Evolutionary conservation across 2,888 invertebrate species (phyloP), one percentile per base, ranked within the genome.

Genomic region (Leptinotarsa rubiginosa): DNA sequence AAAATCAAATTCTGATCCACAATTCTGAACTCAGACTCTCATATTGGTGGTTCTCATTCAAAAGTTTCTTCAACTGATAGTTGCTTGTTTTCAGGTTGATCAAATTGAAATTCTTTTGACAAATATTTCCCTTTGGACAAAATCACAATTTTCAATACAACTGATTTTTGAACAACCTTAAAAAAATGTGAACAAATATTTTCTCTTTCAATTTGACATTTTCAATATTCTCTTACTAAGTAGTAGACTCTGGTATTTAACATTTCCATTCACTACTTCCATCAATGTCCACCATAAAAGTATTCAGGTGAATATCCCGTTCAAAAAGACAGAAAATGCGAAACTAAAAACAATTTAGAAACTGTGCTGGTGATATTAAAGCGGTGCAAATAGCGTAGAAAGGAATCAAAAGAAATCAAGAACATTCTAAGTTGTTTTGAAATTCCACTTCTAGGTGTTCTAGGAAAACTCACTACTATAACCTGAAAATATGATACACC

Each of bases 291-390:
- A 16, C 59, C 59, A 49, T 25, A 54, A 62, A 41, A 41, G 12
- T 65, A 25, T 54, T 47, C 16, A 4, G 15, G 22, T 47, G 56
- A 47, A 31, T 72, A 64, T 25, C 7, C n/a, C n/a, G 41, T 31
- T 25, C 10, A 16, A 13, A 69, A 66, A 65, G 50, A 65, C 41
- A 75, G 77, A 74, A 70, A 77, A 79, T 75, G 76, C 74, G 74
- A 75, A 68, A 64, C 54, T 74, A 50, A 72, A 59, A 74, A 67
- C 69, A 70, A 77, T 74, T 67, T 41, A 69, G 56, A 77, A 71
- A 70, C 76, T 76, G 77, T 77, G 78, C 74, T 72, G 47, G 66
- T 66, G 65, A 72, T 70, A 65, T 69, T 56, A 41, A 74, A 78
- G 78, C 78, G 68, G 76, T 75, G 70, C 70, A 74, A 66, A 66